Percentiles rank a stretch among this genome's conserved stretches.
These are phyloP conservation scores for Semicossyphus pulcher DNA, from an alignment of 2,113 vertebrate genomes.

Conservation along the genomic window DNA sequence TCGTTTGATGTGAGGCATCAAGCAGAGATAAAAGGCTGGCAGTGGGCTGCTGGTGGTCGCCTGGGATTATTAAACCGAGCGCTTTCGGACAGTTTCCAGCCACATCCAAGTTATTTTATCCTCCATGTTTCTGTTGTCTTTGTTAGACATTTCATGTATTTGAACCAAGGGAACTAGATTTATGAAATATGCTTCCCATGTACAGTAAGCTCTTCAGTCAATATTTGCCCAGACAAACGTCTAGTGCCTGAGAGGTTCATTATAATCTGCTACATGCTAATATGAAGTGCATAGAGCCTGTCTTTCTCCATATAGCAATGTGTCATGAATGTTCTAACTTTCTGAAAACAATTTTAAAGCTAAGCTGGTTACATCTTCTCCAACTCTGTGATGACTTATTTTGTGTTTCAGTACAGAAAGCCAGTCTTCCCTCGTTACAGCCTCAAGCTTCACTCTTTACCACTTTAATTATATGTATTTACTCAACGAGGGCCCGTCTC, in stretches of 20 bases:
- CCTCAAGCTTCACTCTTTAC: background rate
- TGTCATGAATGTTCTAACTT: background rate
- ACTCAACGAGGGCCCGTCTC: too few species aligned
- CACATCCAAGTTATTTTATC: background rate
- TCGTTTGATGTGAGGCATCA: constrained; percentile 49
- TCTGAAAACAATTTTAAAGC: background rate
- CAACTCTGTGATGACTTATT: background rate
- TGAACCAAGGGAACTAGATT: background rate
- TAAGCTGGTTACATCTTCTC: background rate
- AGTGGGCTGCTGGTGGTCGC: constrained; percentile 13
- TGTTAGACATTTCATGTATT: background rate
- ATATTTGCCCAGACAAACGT: background rate
- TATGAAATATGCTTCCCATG: background rate
- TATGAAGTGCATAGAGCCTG: background rate
- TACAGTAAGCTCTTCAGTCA: background rate
- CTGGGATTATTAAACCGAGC: constrained; percentile 20
- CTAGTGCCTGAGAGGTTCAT: background rate
- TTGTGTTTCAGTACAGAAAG: background rate
- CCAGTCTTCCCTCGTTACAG: too few species aligned
- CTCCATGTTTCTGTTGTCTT: background rate
- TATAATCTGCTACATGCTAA: background rate
- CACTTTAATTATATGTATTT: too few species aligned
- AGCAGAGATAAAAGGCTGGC: constrained; percentile 52
- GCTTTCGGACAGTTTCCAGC: constrained; percentile 10
- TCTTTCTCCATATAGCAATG: background rate